Base-by-base conservation (phyloP, 2,888 invertebrate species). In the Agrochola circellaris region DNA sequence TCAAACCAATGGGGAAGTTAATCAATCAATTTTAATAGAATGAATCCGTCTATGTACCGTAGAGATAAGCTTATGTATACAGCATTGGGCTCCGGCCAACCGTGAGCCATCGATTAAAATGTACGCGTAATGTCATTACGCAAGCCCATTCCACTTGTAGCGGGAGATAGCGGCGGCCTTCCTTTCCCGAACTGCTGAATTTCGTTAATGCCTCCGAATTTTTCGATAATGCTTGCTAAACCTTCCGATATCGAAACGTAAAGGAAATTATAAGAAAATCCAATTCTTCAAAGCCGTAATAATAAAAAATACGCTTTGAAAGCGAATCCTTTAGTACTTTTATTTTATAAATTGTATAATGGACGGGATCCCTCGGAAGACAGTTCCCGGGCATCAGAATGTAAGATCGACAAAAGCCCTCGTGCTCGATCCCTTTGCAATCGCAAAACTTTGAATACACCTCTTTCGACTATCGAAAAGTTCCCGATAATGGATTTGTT, bases 381-480 rank as follows among this genome's bases (percentile, higher is more conserved):
- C 85, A 83, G 80, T 82, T 75, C 72, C n/a, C 73, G 77, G 84
- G 85, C 90, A 90, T 91, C 92, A 87, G 89, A 91, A 91, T 90
- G 91, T 90, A 88, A 88, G 90, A 88, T 91, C 90, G 88, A 93
- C 92, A 94, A 94, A 93, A 91, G 91, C 90, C 82, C 79, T 89
- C 84, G 75, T 82, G 81, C 88, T 90, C 91, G 91, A 93, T 94
- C 94, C 93, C 93, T 92, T 93, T 90, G 91, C 93, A 92, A 93
- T 94, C 92, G 91, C 92, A 90, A 87, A 95, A 95, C 94, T 95
- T 95, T 93, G 94, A 95, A 95, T 95, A 95, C 94, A 95, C 95
- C 95, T 95, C 95, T 95, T 95, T 95, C 94, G 95, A 95, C 95
- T 95, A 96, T 96, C 96, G 95, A 96, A 96, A 96, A 96, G 95